phyloP scores from a whole-genome alignment of 2,797 vertebrate species.

The Cottoperca gobio region DNA sequence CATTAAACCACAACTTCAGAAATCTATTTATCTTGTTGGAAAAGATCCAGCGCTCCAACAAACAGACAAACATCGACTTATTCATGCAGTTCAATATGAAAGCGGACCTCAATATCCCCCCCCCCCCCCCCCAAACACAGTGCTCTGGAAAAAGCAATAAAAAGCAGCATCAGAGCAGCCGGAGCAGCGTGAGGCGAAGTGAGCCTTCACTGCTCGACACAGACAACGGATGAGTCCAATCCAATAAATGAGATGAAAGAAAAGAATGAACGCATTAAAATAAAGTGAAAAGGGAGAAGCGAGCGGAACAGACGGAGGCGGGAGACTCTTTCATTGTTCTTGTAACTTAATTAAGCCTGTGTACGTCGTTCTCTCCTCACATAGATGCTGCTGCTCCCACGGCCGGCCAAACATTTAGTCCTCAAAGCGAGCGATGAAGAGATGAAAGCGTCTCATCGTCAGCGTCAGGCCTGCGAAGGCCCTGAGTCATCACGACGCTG shows the following conservation, averaged over 20 bases:
- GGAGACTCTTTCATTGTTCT: slow-evolving; percentile 58
- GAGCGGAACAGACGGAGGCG: slow-evolving; percentile 40
- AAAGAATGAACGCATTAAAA: slow-evolving; percentile 42
- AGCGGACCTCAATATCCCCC: slow-evolving; percentile 32
- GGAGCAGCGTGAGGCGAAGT: slow-evolving; percentile 12
- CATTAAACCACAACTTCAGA: no score
- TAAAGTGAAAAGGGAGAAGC: slow-evolving; percentile 22
- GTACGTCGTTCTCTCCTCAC: slow-evolving; percentile 35
- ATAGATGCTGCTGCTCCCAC: slow-evolving; percentile 52
- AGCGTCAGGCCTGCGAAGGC: slow-evolving; percentile 48
- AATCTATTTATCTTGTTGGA: no score
- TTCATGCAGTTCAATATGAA: slow-evolving; percentile 46
- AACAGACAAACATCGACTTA: slow-evolving; percentile 10
- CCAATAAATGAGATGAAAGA: slow-evolving; percentile 44
- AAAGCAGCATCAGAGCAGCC: slow-evolving; percentile 31
- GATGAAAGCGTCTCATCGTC: slow-evolving; percentile 70
- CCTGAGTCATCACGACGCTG: slow-evolving; percentile 67
- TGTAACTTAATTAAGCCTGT: slow-evolving; percentile 67
- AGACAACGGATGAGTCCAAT: slow-evolving; percentile 59
- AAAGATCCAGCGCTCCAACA: no score
- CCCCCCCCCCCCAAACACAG: slow-evolving; percentile 10
- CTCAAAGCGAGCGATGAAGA: slow-evolving; percentile 37
- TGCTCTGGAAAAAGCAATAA: slow-evolving; percentile 34
- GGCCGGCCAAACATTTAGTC: slow-evolving; percentile 56
- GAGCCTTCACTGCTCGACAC: slow-evolving; percentile 27